These are phyloP conservation scores for Aptenodytes forsteri DNA, from an alignment of 2,113 vertebrate species.

Conservation along the genomic window DNA sequence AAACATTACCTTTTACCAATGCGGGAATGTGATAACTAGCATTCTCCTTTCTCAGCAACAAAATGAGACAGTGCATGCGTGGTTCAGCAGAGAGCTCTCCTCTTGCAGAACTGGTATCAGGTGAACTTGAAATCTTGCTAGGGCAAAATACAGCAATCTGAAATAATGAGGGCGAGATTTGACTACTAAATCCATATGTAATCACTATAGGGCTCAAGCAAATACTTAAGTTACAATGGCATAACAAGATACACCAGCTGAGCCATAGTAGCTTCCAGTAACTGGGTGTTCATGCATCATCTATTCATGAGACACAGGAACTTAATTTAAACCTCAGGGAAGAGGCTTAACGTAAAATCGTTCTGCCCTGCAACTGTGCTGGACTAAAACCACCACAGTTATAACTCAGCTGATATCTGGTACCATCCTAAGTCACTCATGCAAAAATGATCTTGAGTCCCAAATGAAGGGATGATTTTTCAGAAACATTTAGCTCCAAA, in stretches of 20 bases:
- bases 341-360: not conserved
- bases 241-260: not conserved
- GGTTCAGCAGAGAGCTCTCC: not conserved
- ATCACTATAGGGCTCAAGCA: not conserved
- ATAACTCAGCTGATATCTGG: not conserved
- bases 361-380: not conserved
- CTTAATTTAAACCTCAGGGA: not conserved
- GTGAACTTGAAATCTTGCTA: not conserved
- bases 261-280: not conserved
- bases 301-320: not conserved
- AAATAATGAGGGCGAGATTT: not conserved
- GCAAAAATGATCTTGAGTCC: not conserved
- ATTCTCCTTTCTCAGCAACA: slow-evolving; percentile 78
- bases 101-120: not conserved
- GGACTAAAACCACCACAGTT: not conserved
- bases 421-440: not conserved
- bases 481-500: not conserved
- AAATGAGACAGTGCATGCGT: slow-evolving; percentile 55
- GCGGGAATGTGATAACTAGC: slow-evolving; percentile 56
- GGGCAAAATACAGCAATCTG: slow-evolving; percentile 57
- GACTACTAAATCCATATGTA: not conserved
- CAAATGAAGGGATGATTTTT: not conserved
- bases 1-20: slow-evolving; percentile 69
- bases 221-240: not conserved
- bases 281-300: not conserved